Evolutionary conservation across 2,888 invertebrate species (phyloP).

Genomic region (Machimus rusticus): DNA sequence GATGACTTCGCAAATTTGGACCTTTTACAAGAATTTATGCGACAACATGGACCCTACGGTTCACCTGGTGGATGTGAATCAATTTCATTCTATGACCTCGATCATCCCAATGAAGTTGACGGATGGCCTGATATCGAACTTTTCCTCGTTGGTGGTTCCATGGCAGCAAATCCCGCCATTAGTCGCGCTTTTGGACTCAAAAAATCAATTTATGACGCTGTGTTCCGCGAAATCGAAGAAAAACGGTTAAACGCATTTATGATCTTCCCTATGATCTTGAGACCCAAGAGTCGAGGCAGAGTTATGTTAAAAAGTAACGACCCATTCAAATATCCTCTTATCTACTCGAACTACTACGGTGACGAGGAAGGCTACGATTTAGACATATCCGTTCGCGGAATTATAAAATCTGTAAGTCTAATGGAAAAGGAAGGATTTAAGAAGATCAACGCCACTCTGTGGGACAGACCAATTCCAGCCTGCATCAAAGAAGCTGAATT

Average conservation of each 20-base stretch:
- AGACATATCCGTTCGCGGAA: conserved; percentile 66
- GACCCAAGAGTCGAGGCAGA: conserved; percentile 70
- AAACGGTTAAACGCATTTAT: conserved; percentile 61
- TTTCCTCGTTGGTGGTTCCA: conserved; percentile 66
- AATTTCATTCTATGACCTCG: conserved; percentile 67
- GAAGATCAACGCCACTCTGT: conserved; percentile 63
- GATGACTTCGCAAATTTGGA: conserved; percentile 50
- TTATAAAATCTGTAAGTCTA: conserved; percentile 63
- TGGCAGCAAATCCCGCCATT: conserved; percentile 54
- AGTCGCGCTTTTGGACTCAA: conserved; percentile 58
- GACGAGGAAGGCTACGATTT: conserved; percentile 65
- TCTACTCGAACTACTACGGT: conserved; percentile 72
- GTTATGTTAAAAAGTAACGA: conserved; percentile 68
- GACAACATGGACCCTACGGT: conserved; percentile 58
- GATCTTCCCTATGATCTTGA: conserved; percentile 67
- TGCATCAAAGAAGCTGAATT: conserved; percentile 63
- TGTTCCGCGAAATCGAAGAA: conserved; percentile 55
- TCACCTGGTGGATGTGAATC: conserved; percentile 67
- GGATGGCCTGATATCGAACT: conserved; percentile 72
- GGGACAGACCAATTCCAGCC: conserved; percentile 65
- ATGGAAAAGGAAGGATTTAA: conserved; percentile 64
- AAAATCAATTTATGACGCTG: conserved; percentile 56
- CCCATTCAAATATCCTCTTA: conserved; percentile 68
- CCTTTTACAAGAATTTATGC: conserved; percentile 41
- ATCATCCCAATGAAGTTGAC: conserved; percentile 59